Conservation (phyloP, 1,140 invertebrate genomes). For the Propsilocerus akamusi region DNA sequence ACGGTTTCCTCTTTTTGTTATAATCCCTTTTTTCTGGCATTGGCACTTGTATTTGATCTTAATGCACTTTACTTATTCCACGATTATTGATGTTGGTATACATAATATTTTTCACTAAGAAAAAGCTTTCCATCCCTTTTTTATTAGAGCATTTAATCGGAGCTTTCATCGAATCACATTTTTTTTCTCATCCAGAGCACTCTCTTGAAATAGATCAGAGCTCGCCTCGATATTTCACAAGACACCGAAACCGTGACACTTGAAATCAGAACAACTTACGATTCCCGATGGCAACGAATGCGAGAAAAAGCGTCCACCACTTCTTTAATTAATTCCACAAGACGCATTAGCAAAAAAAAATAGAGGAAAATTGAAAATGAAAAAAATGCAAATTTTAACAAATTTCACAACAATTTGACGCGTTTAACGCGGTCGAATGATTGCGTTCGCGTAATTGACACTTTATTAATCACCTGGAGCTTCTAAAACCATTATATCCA, state of each 20-base stretch:
- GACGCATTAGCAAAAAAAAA: neutral
- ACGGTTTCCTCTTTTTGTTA: too few relatives aligned
- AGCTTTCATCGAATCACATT: too few relatives aligned
- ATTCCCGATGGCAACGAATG: slow-evolving; percentile 25
- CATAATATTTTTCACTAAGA: too few relatives aligned
- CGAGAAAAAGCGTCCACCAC: slow-evolving; percentile 23
- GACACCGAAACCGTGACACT: neutral
- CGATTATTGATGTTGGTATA: too few relatives aligned
- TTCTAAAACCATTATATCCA: slow-evolving; percentile 2
- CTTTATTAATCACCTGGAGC: neutral
- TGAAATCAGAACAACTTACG: slow-evolving; percentile 13
- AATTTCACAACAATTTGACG: neutral
- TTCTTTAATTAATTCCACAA: slow-evolving; percentile 8
- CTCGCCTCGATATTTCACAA: slow-evolving; percentile 4
- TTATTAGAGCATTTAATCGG: too few relatives aligned
- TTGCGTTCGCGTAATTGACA: neutral
- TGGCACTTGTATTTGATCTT: too few relatives aligned
- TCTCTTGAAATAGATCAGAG: too few relatives aligned
- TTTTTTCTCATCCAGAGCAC: too few relatives aligned
- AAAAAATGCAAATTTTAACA: neutral
- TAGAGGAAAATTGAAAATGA: neutral
- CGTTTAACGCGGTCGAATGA: neutral
- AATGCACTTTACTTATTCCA: too few relatives aligned
- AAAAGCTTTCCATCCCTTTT: too few relatives aligned
- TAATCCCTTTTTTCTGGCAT: too few relatives aligned